Evolutionary conservation across 2,888 invertebrate genomes (phyloP).

Genomic region (Exephanes ischioxanthus): DNA sequence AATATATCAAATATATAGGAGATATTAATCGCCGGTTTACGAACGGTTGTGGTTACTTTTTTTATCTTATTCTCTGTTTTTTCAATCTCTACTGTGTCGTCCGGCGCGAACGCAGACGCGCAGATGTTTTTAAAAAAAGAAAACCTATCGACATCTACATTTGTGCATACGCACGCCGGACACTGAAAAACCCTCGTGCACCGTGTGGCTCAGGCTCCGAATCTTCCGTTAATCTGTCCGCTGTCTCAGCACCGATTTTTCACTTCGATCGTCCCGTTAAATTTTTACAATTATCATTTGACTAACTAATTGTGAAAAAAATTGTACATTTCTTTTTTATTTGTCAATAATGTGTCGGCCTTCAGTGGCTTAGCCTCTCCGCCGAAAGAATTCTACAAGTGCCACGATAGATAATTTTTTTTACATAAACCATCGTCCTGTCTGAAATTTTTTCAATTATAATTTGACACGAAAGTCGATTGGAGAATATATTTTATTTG

Average conservation of each 20-base stretch:
- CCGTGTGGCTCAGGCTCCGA: constrained; percentile 23
- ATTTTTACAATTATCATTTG: background rate
- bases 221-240: background rate
- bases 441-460: background rate
- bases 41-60: constrained; percentile 52
- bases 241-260: background rate
- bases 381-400: background rate
- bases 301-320: background rate
- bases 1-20: constrained; percentile 81
- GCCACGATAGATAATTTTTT: background rate
- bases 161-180: constrained; percentile 46
- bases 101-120: constrained; percentile 43
- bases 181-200: constrained; percentile 22
- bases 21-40: constrained; percentile 75
- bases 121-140: constrained; percentile 23
- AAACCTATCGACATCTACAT: constrained; percentile 35
- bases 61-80: constrained; percentile 14
- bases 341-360: background rate
- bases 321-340: background rate
- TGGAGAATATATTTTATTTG: background rate
- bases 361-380: background rate
- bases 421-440: background rate
- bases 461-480: background rate
- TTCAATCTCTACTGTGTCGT: constrained; percentile 24
- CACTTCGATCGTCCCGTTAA: background rate